These are phyloP conservation scores for Eumeta japonica DNA, from an alignment of 1,140 invertebrate genomes.

Conservation along the genomic window DNA sequence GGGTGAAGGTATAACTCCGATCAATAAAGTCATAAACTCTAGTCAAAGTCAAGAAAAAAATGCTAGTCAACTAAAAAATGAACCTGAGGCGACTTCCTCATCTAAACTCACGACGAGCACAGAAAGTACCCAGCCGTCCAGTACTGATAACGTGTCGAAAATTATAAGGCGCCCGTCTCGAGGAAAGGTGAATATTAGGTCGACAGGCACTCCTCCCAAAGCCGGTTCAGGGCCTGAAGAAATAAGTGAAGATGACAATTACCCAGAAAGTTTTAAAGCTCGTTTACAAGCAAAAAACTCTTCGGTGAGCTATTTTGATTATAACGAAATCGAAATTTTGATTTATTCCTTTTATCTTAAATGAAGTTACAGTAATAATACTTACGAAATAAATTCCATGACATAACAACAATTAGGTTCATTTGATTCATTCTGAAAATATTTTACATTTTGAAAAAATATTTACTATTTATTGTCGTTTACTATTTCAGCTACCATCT, in stretches of 20 bases:
- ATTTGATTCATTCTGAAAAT: no score
- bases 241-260: slow-evolving; percentile 48
- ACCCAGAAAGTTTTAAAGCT: slow-evolving; percentile 50
- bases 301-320: slow-evolving; percentile 41
- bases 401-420: no score
- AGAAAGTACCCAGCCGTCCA: slow-evolving; percentile 19
- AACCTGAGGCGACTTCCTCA: slow-evolving; percentile 14
- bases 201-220: slow-evolving; percentile 18
- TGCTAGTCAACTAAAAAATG: slow-evolving; percentile 33
- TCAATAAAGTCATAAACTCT: slow-evolving; percentile 33
- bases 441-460: no score
- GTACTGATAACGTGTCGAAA: slow-evolving; percentile 27
- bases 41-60: slow-evolving; percentile 32
- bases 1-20: slow-evolving; percentile 28
- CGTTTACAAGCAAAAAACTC: slow-evolving; percentile 50
- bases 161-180: slow-evolving; percentile 32
- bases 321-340: not conserved
- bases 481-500: slow-evolving; percentile 49
- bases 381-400: no score
- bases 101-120: slow-evolving; percentile 21
- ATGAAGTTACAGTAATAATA: no score
- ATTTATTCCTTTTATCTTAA: no score
- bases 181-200: slow-evolving; percentile 24
- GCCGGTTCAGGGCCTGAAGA: slow-evolving; percentile 29
- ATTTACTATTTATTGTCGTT: no score